Evolutionary conservation across 2,113 vertebrate genomes (phyloP).

Genomic region (Podocnemis expansa): DNA sequence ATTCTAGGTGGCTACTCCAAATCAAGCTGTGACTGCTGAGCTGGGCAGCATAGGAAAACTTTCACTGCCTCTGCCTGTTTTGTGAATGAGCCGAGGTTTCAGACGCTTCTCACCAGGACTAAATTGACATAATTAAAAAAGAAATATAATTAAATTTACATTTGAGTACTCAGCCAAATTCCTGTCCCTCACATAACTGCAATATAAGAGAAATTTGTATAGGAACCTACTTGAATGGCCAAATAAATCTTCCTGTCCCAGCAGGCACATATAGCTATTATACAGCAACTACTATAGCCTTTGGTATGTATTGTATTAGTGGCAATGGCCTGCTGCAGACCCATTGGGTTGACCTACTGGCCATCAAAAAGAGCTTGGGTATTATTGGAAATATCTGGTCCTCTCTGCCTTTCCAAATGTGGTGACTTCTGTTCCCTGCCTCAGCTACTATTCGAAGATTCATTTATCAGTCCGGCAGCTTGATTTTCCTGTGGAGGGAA

Average conservation of each 20-base stretch:
- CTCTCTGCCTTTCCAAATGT: neutral
- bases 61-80: rapidly evolving
- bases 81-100: neutral
- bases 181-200: too few relatives aligned
- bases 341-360: neutral
- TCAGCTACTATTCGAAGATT: neutral
- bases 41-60: neutral
- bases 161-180: neutral
- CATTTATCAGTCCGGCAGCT: neutral
- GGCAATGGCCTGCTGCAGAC: neutral
- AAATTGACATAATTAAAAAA: neutral
- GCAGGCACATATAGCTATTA: neutral
- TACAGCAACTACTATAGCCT: rapidly evolving
- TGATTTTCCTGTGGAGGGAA: neutral
- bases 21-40: rapidly evolving
- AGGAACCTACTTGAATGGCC: too few relatives aligned
- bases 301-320: neutral
- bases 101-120: neutral
- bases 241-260: neutral
- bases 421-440: neutral
- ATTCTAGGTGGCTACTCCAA: rapidly evolving
- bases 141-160: neutral
- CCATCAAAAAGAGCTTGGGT: neutral
- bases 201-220: too few relatives aligned
- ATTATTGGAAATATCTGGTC: neutral